Base-by-base conservation (phyloP, 2,797 vertebrate genomes). In the Notamacropus eugenii region DNA sequence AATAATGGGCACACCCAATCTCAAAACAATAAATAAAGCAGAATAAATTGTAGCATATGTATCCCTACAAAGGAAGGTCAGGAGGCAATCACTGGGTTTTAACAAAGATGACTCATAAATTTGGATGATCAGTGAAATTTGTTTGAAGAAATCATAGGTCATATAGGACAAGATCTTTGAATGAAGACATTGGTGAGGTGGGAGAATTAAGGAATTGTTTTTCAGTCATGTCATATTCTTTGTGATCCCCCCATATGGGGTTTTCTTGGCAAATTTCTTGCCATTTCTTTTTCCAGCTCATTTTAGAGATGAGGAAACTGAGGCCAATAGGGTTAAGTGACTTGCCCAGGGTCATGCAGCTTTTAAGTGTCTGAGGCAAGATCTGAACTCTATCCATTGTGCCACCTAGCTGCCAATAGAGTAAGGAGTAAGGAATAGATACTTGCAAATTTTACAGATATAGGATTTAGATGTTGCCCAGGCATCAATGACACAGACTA, bases 31-130 rank as follows among this genome's bases (percentile, higher is more conserved):
- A 4, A 67, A 5, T 27, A 50, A 87, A 87, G 27, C 40, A 87
- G 50, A 87, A 27, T 3, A 50, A 46, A 27, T 12, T 11, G 10
- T 28, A 28, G 40, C 40, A 40, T 93, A 93, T 92, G 67, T 91
- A 55, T 94, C 67, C n/a, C 54, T 91, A 14, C 31, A 93, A 54
- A 87, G 95, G 96, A 94, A 67, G 57, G 95, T 93, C 91, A 96
- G 93, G 92, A 96, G 55, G 10, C 40, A 24, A 87, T 58, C 22
- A 55, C 19, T 92, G 16, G 29, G 11, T 90, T 90, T 92, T 92
- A 92, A 95, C 57, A 92, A 90, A 82, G 58, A 27, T 90, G 19
- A 16, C 12, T 67, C 8, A 0, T 55, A 28, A 59, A 90, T 52
- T 92, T 56, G 29, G 74, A 74, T 28, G 27, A 82, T 93, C n/a